Evolutionary conservation across 2,797 vertebrate genomes (phyloP).

Genomic region (Mallotus villosus): DNA sequence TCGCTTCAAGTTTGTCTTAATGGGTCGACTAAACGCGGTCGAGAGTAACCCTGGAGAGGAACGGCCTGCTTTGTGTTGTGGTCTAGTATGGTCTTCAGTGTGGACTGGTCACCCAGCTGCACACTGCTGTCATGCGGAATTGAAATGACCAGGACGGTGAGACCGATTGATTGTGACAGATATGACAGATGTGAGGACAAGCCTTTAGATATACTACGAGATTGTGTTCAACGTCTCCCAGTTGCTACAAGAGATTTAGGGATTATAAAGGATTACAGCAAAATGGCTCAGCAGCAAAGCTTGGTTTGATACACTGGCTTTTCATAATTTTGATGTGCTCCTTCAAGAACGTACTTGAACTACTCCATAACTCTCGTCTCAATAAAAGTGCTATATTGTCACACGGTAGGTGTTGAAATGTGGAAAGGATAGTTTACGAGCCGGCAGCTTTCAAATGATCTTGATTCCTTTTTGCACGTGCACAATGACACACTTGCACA

Average conservation of each 20-base stretch:
- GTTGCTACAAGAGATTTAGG: constrained; percentile 20
- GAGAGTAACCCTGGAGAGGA: constrained; percentile 47
- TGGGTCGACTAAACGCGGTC: constrained; percentile 29
- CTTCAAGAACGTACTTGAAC: constrained; percentile 17
- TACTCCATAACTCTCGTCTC: constrained; percentile 11
- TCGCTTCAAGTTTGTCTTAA: constrained; percentile 33
- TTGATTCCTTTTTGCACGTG: constrained; percentile 22
- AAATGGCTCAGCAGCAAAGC: constrained; percentile 38
- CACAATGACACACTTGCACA: constrained; percentile 27
- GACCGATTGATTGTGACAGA: constrained; percentile 21
- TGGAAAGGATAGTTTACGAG: constrained; percentile 19
- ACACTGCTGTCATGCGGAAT: constrained; percentile 32
- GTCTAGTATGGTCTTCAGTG: constrained; percentile 7
- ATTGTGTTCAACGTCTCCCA: constrained; percentile 14
- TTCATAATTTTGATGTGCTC: constrained; percentile 38
- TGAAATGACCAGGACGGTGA: constrained; percentile 21
- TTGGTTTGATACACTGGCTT: constrained; percentile 33
- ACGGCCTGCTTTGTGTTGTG: constrained; percentile 10
- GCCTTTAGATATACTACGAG: constrained; percentile 12
- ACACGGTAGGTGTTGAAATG: constrained; percentile 23
- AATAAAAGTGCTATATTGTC: constrained; percentile 12
- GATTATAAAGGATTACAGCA: constrained; percentile 18
- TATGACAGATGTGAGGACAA: constrained; percentile 1
- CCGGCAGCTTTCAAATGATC: constrained; percentile 35
- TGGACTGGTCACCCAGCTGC: constrained; percentile 7